Evolutionary conservation across 2,797 vertebrate genomes (phyloP).

Genomic region (Sebastes itinus): DNA sequence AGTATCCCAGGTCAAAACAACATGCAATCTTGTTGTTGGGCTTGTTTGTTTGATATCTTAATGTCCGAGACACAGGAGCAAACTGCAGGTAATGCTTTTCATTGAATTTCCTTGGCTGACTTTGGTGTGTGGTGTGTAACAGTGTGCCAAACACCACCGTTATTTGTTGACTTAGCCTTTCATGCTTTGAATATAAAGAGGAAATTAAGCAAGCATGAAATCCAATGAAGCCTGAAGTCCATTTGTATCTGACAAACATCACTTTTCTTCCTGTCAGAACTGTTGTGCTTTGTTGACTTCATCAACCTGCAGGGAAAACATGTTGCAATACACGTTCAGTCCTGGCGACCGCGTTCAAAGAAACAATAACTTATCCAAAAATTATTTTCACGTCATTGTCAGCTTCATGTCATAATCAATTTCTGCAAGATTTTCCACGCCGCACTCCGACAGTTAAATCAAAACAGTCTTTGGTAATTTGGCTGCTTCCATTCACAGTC

Average conservation of each 20-base stretch:
- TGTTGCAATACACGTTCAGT: conserved; percentile 35
- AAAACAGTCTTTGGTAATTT: conserved; percentile 74
- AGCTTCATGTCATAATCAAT: conserved; percentile 60
- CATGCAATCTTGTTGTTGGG: not conserved
- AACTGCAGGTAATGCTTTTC: conserved; percentile 9
- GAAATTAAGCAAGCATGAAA: conserved; percentile 44
- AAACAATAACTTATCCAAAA: conserved; percentile 48
- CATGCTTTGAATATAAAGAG: conserved; percentile 29
- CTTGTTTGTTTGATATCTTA: conserved; percentile 10
- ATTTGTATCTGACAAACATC: conserved; percentile 44
- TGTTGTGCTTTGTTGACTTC: conserved; percentile 50
- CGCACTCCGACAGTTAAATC: conserved; percentile 63
- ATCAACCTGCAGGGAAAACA: conserved; percentile 44
- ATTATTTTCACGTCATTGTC: conserved; percentile 69
- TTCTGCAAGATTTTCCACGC: conserved; percentile 60
- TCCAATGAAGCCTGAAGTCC: conserved; percentile 43
- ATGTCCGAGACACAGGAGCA: conserved; percentile 13
- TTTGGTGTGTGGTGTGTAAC: not conserved
- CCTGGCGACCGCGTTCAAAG: conserved; percentile 38
- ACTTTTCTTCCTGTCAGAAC: conserved; percentile 23
- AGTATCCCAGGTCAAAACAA: not conserved
- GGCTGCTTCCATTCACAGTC: conserved; percentile 64
- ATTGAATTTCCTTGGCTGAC: not conserved
- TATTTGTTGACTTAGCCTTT: conserved; percentile 23
- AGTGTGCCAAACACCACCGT: not conserved